Base-by-base conservation (phyloP, 2,113 vertebrate species). In the Periophthalmodon schlosseri region DNA sequence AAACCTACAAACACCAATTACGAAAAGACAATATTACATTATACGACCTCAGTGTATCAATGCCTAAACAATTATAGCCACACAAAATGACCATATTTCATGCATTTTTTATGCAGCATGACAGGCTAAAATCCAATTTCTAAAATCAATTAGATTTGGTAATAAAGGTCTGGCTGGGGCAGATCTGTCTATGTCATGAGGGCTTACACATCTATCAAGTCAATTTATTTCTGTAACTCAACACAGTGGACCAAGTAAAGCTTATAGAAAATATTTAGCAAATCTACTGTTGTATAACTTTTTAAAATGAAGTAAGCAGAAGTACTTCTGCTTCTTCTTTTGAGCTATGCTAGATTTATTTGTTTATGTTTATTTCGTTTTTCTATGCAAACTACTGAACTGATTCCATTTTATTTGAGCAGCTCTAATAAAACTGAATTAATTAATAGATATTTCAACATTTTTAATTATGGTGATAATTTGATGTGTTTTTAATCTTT, bases 1-100 rank as follows among this genome's bases (percentile, higher is more conserved):
- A 99, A 98, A 60, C 98, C 97, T 99, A 54, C 4, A 78, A 69
- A 79, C 5, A 39, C 0, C 56, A 34, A 79, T 21, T 70, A 56
- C 69, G n/a, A 76, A 28, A 4, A 64, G 13, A 69, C 56, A 72
- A 50, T 75, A 61, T 70, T 15, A 60, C 24, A 44, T 68, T 68
- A 49, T 54, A 69, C 47, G 63, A 39, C 63, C 63, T 39, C 33
- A 12, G 44, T 44, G 18, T 65, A 39, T 65, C 34, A 39, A 39
- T 44, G 33, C 63, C 12, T 18, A 23, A 54, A 72, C 56, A 1
- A 83, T 86, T 86, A 71, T 54, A 73, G 72, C 69, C 81, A 83
- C 63, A 79, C 80, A 71, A 71, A 72, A 72, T 24, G 58, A 34
- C 66, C 63, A 36, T 73, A 24, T 56, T 16, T 50, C 39, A 73